These are phyloP conservation scores for Spilogale gracilis DNA, from an alignment of 2,113 vertebrate species.

Conservation along the genomic window DNA sequence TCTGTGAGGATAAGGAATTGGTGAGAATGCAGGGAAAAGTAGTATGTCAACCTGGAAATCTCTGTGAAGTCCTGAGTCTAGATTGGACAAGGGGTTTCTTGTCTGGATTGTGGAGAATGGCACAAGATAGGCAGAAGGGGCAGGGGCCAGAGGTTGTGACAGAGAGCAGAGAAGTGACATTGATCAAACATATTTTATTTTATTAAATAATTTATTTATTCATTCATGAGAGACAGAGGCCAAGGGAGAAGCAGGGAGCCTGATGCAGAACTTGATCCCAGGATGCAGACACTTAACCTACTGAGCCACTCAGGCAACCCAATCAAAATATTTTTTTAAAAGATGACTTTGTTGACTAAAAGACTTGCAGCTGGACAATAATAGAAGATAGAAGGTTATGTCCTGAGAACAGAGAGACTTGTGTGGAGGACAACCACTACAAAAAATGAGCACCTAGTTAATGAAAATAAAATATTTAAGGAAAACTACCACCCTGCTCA, in stretches of 20 bases:
- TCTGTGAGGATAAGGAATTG: neutral
- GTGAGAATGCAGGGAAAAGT: neutral
- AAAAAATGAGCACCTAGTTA: neutral
- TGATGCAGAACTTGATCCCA: too few species aligned
- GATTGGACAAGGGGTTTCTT: neutral
- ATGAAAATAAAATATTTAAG: neutral
- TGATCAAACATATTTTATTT: neutral
- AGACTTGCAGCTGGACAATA: neutral
- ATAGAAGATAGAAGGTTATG: neutral
- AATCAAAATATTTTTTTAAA: neutral
- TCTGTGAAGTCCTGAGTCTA: neutral
- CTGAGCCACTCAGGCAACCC: too few species aligned
- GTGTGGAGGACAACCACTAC: neutral
- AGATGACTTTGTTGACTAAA: neutral
- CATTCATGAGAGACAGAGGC: too few species aligned
- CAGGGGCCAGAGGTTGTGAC: neutral
- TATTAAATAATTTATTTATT: too few species aligned
- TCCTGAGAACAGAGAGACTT: neutral
- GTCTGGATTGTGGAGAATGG: neutral
- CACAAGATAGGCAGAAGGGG: neutral
- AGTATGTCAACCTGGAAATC: neutral
- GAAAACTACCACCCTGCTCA: neutral
- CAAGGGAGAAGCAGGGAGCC: too few species aligned
- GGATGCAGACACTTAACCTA: too few species aligned
- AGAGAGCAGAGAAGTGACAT: neutral